phyloP scores from a whole-genome alignment of 2,888 invertebrate species.

The Monoplex corrugatus region DNA sequence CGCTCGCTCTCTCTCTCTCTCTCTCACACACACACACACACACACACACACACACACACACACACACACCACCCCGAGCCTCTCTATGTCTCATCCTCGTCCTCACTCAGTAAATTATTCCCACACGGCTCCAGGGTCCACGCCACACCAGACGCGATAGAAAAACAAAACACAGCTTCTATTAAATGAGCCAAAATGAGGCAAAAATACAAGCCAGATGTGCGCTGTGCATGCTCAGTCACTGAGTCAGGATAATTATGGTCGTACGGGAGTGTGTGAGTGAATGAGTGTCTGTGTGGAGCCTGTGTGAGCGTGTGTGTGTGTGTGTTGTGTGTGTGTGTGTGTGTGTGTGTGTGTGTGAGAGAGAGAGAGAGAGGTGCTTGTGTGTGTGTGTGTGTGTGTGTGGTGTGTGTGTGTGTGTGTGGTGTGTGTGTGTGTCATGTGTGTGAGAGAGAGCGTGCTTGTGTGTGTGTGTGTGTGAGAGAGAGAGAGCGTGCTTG shows the following conservation, averaged over 20 bases:
- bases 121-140: too few relatives aligned
- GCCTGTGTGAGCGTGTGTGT: not conserved
- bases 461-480: not conserved
- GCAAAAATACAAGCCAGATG: not conserved
- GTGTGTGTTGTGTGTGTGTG: slow-evolving; percentile 11
- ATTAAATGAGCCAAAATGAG: not conserved
- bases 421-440: slow-evolving; percentile 20
- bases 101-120: too few relatives aligned
- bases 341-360: not conserved
- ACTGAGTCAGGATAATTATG: not conserved
- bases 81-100: too few relatives aligned
- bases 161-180: not conserved
- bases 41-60: slow-evolving; percentile 1
- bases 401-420: not conserved
- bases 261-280: not conserved
- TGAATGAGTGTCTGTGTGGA: not conserved
- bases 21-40: not conserved
- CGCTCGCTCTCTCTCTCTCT: not conserved
- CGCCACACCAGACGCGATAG: too few relatives aligned
- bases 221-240: not conserved
- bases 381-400: not conserved
- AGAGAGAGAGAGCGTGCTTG: not conserved
- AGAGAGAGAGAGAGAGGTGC: not conserved
- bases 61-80: not conserved
- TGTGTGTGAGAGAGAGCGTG: not conserved